Percentiles rank a stretch among this genome's conserved stretches.
Conservation (phyloP, 2,113 vertebrate genomes). For the Cromileptes altivelis region DNA sequence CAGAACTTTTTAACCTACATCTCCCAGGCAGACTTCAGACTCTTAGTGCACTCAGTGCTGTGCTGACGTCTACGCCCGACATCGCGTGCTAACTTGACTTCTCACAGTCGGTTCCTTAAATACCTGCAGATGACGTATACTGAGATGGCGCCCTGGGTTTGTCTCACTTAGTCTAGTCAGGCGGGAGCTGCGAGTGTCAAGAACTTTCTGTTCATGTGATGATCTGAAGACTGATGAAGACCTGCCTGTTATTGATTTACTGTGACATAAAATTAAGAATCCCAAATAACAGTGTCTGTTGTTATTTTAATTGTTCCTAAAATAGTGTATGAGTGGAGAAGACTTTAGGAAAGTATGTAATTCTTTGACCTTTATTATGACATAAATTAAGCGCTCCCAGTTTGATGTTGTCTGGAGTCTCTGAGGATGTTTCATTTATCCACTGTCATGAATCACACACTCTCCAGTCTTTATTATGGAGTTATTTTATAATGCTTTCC, state of each 20-base stretch:
- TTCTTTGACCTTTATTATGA: background rate
- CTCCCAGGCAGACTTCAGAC: background rate
- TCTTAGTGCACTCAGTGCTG: background rate
- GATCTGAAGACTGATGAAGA: background rate
- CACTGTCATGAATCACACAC: conserved; percentile 9
- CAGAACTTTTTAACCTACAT: background rate
- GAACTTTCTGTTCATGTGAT: background rate
- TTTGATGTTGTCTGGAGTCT: background rate
- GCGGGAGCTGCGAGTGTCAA: conserved; percentile 12
- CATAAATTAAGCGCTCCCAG: background rate
- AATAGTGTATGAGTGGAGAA: background rate
- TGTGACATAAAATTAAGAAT: background rate
- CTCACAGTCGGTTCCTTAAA: conserved; percentile 53
- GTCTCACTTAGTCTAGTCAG: conserved; percentile 19
- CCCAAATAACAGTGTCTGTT: background rate
- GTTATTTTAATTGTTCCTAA: background rate
- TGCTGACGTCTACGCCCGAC: conserved; percentile 8
- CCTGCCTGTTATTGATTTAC: background rate
- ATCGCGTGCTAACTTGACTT: conserved; percentile 32
- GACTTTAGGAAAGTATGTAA: background rate
- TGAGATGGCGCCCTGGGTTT: background rate
- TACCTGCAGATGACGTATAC: conserved; percentile 53
- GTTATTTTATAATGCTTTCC: conserved; percentile 12
- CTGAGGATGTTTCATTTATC: background rate
- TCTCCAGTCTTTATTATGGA: background rate